Conservation (phyloP, 2,888 invertebrate genomes). For the Criorhina ranunculi region DNA sequence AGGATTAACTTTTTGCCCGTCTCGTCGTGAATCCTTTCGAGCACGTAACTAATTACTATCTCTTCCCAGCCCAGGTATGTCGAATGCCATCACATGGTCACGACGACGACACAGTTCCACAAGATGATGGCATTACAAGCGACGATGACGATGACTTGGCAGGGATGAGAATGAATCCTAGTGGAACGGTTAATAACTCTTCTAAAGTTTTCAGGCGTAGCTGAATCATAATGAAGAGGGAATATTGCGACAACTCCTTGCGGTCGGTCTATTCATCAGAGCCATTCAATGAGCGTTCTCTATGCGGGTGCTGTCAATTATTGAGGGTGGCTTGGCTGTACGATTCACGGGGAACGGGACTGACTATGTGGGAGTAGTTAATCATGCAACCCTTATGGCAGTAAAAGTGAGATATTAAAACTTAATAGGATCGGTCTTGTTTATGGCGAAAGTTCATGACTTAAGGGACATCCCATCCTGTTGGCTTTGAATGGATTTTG, state of each 20-base stretch:
- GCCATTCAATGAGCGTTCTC: background rate
- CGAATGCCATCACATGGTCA: constrained; percentile 36
- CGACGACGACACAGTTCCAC: too few relatives aligned
- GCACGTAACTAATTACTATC: constrained; percentile 61
- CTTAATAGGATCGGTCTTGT: constrained; percentile 15
- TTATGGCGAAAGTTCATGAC: constrained; percentile 29
- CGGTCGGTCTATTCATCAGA: background rate
- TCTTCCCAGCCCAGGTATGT: constrained; percentile 41
- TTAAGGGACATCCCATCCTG: background rate
- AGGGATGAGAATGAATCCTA: constrained; percentile 11
- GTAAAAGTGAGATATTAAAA: constrained; percentile 37
- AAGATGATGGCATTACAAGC: constrained; percentile 16
- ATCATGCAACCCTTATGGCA: constrained; percentile 28
- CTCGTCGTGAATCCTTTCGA: constrained; percentile 31
- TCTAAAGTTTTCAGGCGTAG: constrained; percentile 32
- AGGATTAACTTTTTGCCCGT: constrained; percentile 32
- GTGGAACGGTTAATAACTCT: constrained; percentile 29
- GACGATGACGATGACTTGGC: constrained; percentile 20
- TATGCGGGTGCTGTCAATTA: constrained; percentile 38
- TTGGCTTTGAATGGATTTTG: background rate
- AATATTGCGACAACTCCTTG: background rate
- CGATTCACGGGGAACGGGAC: too few relatives aligned
- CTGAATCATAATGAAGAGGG: background rate
- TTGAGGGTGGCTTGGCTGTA: constrained; percentile 4
- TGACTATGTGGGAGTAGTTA: constrained; percentile 6